Evolutionary conservation across 64 coral and sea anemone genomes (phyloP), one percentile per base, ranked within the genome.

Genomic region (Pocillopora damicornis): DNA sequence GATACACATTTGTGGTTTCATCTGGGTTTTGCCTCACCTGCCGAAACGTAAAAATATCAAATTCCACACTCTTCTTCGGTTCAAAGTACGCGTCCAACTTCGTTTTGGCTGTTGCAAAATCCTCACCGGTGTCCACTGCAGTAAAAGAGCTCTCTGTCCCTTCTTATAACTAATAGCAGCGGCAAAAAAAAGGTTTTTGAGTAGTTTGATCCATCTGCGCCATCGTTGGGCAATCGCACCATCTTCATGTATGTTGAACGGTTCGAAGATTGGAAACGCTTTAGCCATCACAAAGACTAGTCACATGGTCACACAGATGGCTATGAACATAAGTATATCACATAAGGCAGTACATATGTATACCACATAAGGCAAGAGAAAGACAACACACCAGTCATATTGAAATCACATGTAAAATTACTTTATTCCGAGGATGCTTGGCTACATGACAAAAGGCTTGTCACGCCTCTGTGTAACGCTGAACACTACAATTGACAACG

Each of bases 21-120:
- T 69, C 77, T 75, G 64, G 42, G 76, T 88, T 88, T 82, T 91
- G 83, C 60, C 60, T 91, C 56, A 76, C 85, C 34, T 92, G 76
- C 45, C 85, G 71, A 78, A 92, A 92, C 76, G 37, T 74, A 65
- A 61, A 92, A 13, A 87, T 74, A 65, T 87, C 90, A 78, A 78
- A 73, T 59, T 85, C 76, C 25, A 58, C 77, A 77, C 87, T 91
- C 63, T 78, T 86, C 75, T 81, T 80, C 17, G 75, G 82, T 36
- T 56, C 88, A 59, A 79, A 89, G 42, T 79, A 89, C 35, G 76
- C 87, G 59, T 58, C 71, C 76, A 89, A 58, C 78, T 89, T 79
- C 15, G 37, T 78, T 68, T 89, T 89, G 34, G 87, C 76, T 61
- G 62, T 89, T 69, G 61, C 87, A 35, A 80, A 79, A 80, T 89